Conservation (phyloP, 2,888 invertebrate species). For the Rotaria sp. region DNA sequence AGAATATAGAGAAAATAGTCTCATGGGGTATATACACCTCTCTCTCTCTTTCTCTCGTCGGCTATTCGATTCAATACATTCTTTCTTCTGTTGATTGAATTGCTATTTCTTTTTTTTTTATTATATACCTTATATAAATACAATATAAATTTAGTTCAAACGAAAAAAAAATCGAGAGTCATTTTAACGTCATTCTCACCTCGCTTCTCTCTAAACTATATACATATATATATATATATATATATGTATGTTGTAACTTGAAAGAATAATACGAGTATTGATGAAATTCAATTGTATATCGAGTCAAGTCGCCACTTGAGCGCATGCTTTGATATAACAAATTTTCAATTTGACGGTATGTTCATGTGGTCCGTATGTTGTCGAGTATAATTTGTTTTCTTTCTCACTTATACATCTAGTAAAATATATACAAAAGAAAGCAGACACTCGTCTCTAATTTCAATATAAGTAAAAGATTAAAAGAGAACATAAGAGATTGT, state of each 20-base stretch:
- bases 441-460: neutral
- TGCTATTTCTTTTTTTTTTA: neutral
- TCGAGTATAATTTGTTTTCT: neutral
- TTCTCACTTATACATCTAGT: neutral
- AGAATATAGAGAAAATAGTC: too few relatives aligned
- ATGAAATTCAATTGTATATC: neutral
- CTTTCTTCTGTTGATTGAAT: neutral
- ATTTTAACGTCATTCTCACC: neutral
- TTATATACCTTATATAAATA: neutral
- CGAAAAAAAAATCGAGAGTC: neutral
- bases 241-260: neutral
- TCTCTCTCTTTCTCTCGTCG: neutral
- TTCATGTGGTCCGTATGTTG: neutral
- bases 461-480: neutral
- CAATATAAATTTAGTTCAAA: neutral
- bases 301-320: neutral
- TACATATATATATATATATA: neutral
- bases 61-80: too few relatives aligned
- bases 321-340: constrained; percentile 8
- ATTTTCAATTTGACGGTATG: constrained; percentile 16
- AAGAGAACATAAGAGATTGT: neutral
- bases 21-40: too few relatives aligned
- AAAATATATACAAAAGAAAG: neutral
- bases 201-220: neutral
- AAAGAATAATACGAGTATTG: neutral